Evolutionary conservation across 1,140 invertebrate species (phyloP).

Genomic region (Aphaenogaster floridana): DNA sequence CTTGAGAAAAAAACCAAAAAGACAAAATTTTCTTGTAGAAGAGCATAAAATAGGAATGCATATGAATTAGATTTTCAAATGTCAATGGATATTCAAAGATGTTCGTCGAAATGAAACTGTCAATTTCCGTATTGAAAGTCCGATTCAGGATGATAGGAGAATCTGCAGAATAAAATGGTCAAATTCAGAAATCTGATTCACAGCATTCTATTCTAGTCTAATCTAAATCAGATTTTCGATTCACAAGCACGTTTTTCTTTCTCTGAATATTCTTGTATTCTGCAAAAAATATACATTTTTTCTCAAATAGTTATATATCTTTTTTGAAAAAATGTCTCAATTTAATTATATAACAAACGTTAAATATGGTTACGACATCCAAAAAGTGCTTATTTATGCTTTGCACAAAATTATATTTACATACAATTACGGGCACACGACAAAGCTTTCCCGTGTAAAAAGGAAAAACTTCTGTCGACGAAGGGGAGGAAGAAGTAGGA

Average conservation of each 20-base stretch:
- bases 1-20: background rate
- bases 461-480: background rate
- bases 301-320: background rate
- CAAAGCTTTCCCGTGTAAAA: background rate
- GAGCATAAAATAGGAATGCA: background rate
- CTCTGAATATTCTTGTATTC: background rate
- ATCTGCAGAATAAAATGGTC: conserved; percentile 2
- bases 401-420: conserved; percentile 22
- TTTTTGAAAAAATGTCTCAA: background rate
- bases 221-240: conserved; percentile 17
- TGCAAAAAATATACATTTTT: background rate
- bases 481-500: conserved; percentile 28
- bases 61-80: conserved; percentile 14
- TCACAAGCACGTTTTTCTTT: background rate
- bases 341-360: background rate
- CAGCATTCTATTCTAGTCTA: background rate
- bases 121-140: conserved; percentile 7
- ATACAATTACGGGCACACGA: conserved; percentile 15
- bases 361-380: background rate
- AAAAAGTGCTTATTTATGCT: background rate
- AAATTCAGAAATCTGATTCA: conserved; percentile 28
- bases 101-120: conserved; percentile 24
- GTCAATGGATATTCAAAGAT: background rate
- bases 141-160: background rate
- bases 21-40: background rate